These are phyloP conservation scores for Spinus olivaceus DNA, from an alignment of 2,797 vertebrate genomes.

Conservation along the genomic window DNA sequence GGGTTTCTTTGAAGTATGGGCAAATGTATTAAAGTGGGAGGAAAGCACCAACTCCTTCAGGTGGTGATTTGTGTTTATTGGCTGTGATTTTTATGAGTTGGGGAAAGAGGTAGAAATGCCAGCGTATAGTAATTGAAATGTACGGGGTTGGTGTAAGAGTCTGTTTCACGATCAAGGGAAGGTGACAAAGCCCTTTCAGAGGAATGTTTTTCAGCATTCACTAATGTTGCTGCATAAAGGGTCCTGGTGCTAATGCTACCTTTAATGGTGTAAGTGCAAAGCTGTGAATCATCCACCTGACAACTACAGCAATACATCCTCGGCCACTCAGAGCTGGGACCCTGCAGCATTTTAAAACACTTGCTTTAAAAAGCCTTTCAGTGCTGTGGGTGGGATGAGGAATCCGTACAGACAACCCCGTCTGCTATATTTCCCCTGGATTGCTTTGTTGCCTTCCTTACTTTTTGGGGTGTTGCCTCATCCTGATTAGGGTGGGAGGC, in stretches of 20 bases:
- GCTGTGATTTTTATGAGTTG: slow-evolving; percentile 74
- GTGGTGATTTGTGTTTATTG: slow-evolving; percentile 74
- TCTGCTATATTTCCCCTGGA: background rate
- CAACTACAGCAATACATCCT: slow-evolving; percentile 17
- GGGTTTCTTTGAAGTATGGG: slow-evolving; percentile 57
- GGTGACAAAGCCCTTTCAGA: slow-evolving; percentile 66
- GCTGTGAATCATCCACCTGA: slow-evolving; percentile 19
- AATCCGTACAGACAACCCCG: fast-evolving
- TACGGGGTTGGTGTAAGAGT: slow-evolving; percentile 37
- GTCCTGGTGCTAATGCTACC: slow-evolving; percentile 37
- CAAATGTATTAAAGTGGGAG: slow-evolving; percentile 56
- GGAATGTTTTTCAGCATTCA: slow-evolving; percentile 35
- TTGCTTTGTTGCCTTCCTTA: background rate
- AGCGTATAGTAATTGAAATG: slow-evolving; percentile 55
- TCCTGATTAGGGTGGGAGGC: background rate
- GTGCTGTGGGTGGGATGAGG: background rate
- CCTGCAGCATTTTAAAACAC: background rate
- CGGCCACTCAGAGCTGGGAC: background rate
- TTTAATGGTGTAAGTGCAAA: slow-evolving; percentile 47
- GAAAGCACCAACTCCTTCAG: slow-evolving; percentile 62
- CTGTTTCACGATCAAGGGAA: slow-evolving; percentile 41
- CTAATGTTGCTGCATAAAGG: slow-evolving; percentile 34
- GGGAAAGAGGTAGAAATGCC: slow-evolving; percentile 57
- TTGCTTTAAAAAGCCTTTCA: background rate
- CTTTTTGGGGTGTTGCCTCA: background rate